Conservation (phyloP, 2,113 vertebrate species). For the Cranoglanis bouderius region DNA sequence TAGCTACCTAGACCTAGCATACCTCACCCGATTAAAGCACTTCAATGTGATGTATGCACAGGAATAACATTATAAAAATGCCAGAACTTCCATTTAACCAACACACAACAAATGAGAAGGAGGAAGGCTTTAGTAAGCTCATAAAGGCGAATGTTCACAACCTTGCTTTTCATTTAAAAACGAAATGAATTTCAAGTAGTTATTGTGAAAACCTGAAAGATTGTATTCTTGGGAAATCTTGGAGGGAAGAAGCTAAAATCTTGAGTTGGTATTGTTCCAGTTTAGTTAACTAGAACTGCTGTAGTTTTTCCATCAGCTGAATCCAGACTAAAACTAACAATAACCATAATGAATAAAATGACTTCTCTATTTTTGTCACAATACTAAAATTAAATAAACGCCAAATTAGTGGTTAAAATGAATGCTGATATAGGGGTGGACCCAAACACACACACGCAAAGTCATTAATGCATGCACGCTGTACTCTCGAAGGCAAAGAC, state of each 20-base stretch:
- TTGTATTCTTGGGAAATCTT: background rate
- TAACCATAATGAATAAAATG: background rate
- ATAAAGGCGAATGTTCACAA: background rate
- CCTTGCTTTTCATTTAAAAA: background rate
- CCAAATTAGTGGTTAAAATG: background rate
- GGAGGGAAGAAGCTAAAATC: background rate
- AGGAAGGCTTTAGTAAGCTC: background rate
- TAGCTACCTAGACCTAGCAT: background rate
- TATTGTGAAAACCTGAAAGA: background rate
- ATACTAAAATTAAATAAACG: background rate
- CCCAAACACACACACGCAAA: slow-evolving; percentile 30
- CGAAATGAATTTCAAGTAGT: background rate
- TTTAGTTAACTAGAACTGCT: background rate
- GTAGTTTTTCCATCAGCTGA: background rate
- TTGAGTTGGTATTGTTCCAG: background rate
- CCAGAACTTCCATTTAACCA: background rate
- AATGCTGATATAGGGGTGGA: background rate
- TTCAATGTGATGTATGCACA: background rate
- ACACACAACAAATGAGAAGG: too few species aligned
- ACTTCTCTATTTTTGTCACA: background rate
- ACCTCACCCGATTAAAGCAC: background rate
- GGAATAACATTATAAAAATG: background rate
- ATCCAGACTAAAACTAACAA: background rate
- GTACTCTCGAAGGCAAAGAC: slow-evolving; percentile 27
- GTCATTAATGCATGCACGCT: slow-evolving; percentile 20